A percentile compares a stretch with the other conserved stretches of the same genome.
These are phyloP conservation scores for Poecilia picta DNA, from an alignment of 2,797 vertebrate species.

Conservation along the genomic window DNA sequence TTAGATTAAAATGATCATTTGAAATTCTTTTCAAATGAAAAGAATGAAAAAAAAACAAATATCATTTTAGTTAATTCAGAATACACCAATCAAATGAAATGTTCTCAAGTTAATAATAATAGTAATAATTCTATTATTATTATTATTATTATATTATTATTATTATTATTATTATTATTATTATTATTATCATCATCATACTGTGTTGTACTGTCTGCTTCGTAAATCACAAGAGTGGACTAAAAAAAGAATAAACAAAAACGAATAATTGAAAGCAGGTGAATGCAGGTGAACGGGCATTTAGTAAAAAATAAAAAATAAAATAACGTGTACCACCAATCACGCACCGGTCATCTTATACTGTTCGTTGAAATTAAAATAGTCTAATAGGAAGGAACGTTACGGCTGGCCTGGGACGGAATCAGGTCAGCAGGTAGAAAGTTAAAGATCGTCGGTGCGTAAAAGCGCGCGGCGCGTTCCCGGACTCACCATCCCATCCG, in stretches of 20 bases:
- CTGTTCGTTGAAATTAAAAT: not conserved
- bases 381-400: not conserved
- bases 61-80: not conserved
- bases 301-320: not conserved
- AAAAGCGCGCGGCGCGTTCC: not conserved
- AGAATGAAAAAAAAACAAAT: not conserved
- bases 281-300: not conserved
- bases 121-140: no score
- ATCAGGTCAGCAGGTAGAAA: not conserved
- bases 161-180: no score
- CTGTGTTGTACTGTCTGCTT: not conserved
- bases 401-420: not conserved
- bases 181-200: no score
- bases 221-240: not conserved
- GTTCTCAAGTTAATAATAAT: no score
- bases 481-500: constrained; percentile 91
- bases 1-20: not conserved
- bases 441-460: not conserved
- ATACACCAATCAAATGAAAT: not conserved
- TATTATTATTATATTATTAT: no score
- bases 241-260: not conserved
- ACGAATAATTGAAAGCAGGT: not conserved
- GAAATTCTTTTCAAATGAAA: no score
- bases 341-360: not conserved
- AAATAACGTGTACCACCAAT: not conserved